Percentiles rank a stretch among this genome's conserved stretches.
Evolutionary conservation across 2,797 vertebrate species (phyloP).

Genomic region (Astyanax mexicanus): DNA sequence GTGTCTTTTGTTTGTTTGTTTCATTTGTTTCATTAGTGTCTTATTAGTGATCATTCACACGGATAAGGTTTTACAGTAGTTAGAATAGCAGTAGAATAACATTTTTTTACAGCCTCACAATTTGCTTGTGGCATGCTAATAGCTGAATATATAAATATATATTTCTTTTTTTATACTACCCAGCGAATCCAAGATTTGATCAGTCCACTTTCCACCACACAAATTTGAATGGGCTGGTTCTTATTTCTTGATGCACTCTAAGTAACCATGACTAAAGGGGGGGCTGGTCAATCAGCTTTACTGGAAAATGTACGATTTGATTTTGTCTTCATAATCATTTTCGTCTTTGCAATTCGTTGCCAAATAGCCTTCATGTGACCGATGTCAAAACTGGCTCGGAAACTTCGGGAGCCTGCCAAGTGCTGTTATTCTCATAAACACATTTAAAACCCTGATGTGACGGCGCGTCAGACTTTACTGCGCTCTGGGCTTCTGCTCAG

Average conservation of each 20-base stretch:
- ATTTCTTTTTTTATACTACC: not conserved
- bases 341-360: constrained; percentile 11
- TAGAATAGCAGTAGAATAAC: not conserved
- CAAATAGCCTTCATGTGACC: constrained; percentile 18
- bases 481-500: not conserved
- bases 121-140: not conserved
- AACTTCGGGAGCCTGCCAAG: not conserved
- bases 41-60: no score
- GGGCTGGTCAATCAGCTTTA: not conserved
- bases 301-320: not conserved
- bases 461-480: not conserved
- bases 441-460: not conserved
- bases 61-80: not conserved
- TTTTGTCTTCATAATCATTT: constrained; percentile 16
- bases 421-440: not conserved
- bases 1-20: no score
- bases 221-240: not conserved
- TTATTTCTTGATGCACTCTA: not conserved
- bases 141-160: no score
- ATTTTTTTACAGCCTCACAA: not conserved
- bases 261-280: constrained; percentile 11
- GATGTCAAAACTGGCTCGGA: constrained; percentile 17
- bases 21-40: no score
- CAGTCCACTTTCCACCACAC: not conserved
- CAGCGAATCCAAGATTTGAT: not conserved